These are phyloP conservation scores for Eptesicus fuscus DNA, from an alignment of 2,113 vertebrate genomes.

Conservation along the genomic window DNA sequence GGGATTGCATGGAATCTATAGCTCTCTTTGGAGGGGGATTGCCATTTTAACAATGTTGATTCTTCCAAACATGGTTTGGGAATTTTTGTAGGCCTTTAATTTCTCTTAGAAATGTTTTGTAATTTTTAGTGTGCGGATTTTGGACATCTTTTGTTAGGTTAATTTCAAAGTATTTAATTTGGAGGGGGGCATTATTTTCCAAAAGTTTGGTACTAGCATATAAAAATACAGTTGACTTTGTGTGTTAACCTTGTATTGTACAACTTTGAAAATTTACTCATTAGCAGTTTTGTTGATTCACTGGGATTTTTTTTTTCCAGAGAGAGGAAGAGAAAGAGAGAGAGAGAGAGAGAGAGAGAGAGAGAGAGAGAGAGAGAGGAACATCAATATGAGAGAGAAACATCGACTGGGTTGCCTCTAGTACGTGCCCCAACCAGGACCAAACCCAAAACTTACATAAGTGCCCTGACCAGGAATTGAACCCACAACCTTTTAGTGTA, in stretches of 20 bases:
- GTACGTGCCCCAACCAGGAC: too few relatives aligned
- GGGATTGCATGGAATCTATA: background rate
- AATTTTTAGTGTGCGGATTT: background rate
- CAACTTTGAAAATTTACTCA: background rate
- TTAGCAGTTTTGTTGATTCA: background rate
- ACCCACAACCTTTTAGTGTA: too few relatives aligned
- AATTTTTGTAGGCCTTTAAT: background rate
- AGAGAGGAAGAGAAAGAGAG: too few relatives aligned
- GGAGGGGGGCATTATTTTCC: background rate
- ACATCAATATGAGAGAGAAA: too few relatives aligned
- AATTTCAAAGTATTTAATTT: background rate
- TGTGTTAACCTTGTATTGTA: background rate
- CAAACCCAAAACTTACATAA: too few relatives aligned
- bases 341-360: too few relatives aligned
- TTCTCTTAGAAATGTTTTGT: background rate
- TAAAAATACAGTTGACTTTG: constrained; percentile 4
- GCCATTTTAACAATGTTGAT: background rate
- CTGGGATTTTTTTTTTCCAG: background rate
- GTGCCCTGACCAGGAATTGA: too few relatives aligned
- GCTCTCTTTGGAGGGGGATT: background rate
- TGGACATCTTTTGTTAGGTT: background rate
- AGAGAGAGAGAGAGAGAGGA: too few relatives aligned
- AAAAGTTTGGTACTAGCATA: background rate
- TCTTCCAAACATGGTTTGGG: background rate
- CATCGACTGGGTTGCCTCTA: too few relatives aligned